Base-by-base conservation (phyloP, 2,888 invertebrate species). In the Ormyrus nitidulus region DNA sequence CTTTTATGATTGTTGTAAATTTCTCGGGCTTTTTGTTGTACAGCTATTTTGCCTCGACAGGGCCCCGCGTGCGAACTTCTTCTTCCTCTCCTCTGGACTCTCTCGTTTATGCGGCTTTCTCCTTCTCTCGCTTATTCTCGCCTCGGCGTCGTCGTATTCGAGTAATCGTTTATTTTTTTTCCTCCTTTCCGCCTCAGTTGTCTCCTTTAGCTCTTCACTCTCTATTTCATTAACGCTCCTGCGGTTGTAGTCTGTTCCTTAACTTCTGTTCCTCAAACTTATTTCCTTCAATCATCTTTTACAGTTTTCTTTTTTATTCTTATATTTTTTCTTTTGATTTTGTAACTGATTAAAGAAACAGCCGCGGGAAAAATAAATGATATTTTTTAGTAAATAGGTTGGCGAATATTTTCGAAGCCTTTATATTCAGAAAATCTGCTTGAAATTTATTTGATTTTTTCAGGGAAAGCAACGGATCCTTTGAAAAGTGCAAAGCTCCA, bases 1-100 rank as follows among this genome's bases (percentile, higher is more conserved):
- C 86, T 83, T 86, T 85, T 86, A 86, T 84, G 86, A 86, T 86
- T 85, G 86, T 84, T 84, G 85, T 87, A 85, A 86, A 87, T 87
- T 86, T 86, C 85, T 79, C 79, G 81, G 70, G 80, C 74, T 83
- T 81, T 81, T 84, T 71, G 80, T 83, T 44, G 53, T 56, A 9
- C 54, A 51, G 61, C 64, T 70, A 61, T 81, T 77, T 79, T 79
- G 54, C 66, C 54, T 72, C 69, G 61, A 56, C 53, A 48, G 49
- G 64, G 1, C 56, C 44, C 34, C 34, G 34, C 73, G 56, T 68
- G 62, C 54, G 62, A 68, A 68, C 69, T 61, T 78, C 70, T 79
- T 69, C 59, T 65, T 76, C 11, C 68, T 34, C 34, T 34, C 34
- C 34, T 34, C 34, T 3, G 3, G 34, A 19, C 34, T 34, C 34